A percentile compares a stretch with the other conserved stretches of the same genome.
These are phyloP conservation scores for Phyllostomus hastatus DNA, from an alignment of 2,113 vertebrate species.

Conservation along the genomic window DNA sequence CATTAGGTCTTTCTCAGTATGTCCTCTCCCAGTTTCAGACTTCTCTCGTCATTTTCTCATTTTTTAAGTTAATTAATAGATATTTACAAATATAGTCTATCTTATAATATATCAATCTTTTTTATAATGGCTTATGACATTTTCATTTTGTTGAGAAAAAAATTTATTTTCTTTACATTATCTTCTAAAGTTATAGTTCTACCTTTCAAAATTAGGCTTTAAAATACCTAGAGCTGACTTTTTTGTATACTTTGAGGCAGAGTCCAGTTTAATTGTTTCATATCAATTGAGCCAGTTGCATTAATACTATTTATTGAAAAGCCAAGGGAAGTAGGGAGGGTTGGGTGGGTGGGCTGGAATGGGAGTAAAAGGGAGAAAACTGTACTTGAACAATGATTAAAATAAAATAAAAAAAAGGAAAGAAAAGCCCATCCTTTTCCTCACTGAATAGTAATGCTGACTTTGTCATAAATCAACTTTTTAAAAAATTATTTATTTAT, in stretches of 20 bases:
- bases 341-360: too few relatives aligned
- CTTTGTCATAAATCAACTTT: background rate
- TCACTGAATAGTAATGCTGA: background rate
- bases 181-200: background rate
- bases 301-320: background rate
- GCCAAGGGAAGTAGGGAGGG: too few relatives aligned
- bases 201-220: background rate
- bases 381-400: too few relatives aligned
- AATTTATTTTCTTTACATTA: background rate
- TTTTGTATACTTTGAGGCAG: background rate
- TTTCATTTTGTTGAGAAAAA: background rate
- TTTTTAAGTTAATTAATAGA: background rate
- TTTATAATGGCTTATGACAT: background rate
- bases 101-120: background rate
- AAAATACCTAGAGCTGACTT: background rate
- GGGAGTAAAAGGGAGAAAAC: too few relatives aligned
- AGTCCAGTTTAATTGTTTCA: background rate
- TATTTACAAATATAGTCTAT: background rate
- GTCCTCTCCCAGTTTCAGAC: background rate
- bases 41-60: background rate
- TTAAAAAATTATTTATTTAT: too few relatives aligned
- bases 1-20: background rate
- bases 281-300: background rate
- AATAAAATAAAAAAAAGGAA: background rate
- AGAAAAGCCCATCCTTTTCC: background rate